Percentiles rank a stretch among this genome's conserved stretches.
Evolutionary conservation across 2,797 vertebrate species (phyloP).

Genomic region (Atherinosoma microstoma): DNA sequence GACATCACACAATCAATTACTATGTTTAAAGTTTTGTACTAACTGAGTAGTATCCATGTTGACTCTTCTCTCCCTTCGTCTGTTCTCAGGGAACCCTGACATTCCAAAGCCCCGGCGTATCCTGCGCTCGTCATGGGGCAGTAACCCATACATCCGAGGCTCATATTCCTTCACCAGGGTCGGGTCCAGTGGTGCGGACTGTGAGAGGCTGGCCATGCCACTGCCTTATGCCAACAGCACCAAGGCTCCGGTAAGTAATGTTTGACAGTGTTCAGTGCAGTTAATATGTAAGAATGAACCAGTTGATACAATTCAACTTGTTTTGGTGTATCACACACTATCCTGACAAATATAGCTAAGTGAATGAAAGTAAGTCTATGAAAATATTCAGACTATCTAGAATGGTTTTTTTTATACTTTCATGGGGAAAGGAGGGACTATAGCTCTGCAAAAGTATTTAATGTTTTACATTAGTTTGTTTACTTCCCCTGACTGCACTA

Average conservation of each 20-base stretch:
- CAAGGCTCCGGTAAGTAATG: constrained; percentile 89
- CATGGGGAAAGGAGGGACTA: not conserved
- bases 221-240: constrained; percentile 95
- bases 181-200: constrained; percentile 94
- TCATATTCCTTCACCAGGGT: constrained; percentile 99
- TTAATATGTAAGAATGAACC: not conserved
- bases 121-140: constrained; percentile 97
- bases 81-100: constrained; percentile 91
- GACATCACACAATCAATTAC: not conserved
- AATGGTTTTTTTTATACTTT: not conserved
- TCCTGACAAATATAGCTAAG: too few relatives aligned
- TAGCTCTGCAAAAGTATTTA: not conserved
- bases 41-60: not conserved
- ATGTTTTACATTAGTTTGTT: constrained; percentile 38
- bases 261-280: not conserved
- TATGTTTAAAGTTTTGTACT: not conserved
- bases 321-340: not conserved
- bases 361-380: not conserved
- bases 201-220: constrained; percentile 93
- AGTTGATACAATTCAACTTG: not conserved
- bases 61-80: not conserved
- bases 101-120: constrained; percentile 97
- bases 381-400: not conserved
- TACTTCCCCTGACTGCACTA: constrained; percentile 24
- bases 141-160: constrained; percentile 92